phyloP scores from a whole-genome alignment of 2,888 invertebrate genomes.

The Aleiodes leptofemur region DNA sequence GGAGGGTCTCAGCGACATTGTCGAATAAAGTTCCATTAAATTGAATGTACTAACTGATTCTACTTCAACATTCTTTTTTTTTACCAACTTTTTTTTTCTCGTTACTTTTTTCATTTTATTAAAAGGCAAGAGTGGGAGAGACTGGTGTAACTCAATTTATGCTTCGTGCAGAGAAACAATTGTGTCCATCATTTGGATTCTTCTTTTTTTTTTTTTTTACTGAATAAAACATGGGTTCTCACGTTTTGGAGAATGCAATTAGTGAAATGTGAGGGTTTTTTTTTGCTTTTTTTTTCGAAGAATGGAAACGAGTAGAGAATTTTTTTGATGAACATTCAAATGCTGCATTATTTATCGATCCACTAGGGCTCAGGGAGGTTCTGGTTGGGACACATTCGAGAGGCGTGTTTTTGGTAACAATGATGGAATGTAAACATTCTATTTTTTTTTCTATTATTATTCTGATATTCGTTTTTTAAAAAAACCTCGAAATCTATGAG shows the following conservation, averaged over 20 bases:
- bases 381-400: no score
- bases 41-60: slow-evolving; percentile 3
- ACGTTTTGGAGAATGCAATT: background rate
- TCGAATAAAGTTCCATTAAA: slow-evolving; percentile 3
- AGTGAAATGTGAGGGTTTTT: background rate
- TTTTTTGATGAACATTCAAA: no score
- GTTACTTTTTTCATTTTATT: background rate
- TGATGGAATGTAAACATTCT: no score
- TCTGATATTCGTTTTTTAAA: no score
- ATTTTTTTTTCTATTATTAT: no score
- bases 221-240: slow-evolving; percentile 4
- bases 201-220: background rate
- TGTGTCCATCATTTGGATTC: background rate
- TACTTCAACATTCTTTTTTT: background rate
- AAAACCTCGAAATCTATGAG: no score
- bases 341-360: no score
- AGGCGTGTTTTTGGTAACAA: no score
- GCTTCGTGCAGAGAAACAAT: background rate
- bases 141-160: slow-evolving; percentile 1
- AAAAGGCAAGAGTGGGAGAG: slow-evolving; percentile 1
- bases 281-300: background rate
- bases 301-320: no score
- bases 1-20: background rate
- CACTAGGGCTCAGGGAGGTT: no score
- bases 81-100: background rate